phyloP scores from a whole-genome alignment of 2,888 invertebrate species.

The Mythimna vitellina region DNA sequence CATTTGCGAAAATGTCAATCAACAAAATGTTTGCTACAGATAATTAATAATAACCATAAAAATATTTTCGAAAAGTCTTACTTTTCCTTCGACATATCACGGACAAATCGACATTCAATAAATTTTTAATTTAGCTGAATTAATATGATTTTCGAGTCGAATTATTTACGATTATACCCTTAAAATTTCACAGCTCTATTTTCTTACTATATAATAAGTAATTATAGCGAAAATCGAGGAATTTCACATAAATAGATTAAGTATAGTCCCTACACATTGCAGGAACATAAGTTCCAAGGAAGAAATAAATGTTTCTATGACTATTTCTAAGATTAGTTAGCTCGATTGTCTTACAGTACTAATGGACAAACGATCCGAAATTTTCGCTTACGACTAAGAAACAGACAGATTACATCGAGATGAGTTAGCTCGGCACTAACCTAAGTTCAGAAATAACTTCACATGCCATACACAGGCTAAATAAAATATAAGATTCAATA shows the following conservation, averaged over 20 bases:
- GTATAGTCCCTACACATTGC: constrained; percentile 8
- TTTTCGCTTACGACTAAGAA: constrained; percentile 26
- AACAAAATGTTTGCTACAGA: constrained; percentile 28
- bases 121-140: constrained; percentile 59
- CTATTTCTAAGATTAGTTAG: constrained; percentile 34
- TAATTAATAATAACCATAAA: constrained; percentile 41
- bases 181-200: constrained; percentile 61
- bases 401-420: constrained; percentile 21
- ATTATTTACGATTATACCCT: constrained; percentile 40
- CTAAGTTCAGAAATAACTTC: background rate
- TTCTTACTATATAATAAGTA: constrained; percentile 50
- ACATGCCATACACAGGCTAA: too few species aligned
- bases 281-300: constrained; percentile 15
- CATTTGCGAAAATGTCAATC: constrained; percentile 41
- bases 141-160: constrained; percentile 58
- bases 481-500: too few species aligned
- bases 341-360: constrained; percentile 44
- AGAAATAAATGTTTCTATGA: constrained; percentile 6
- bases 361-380: constrained; percentile 44
- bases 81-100: constrained; percentile 51
- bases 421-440: constrained; percentile 14
- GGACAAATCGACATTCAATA: constrained; percentile 49
- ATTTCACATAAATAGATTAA: constrained; percentile 29
- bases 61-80: constrained; percentile 52
- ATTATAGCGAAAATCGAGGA: constrained; percentile 39